Conservation (phyloP, 2,113 vertebrate genomes). For the Myiagra hebetior region DNA sequence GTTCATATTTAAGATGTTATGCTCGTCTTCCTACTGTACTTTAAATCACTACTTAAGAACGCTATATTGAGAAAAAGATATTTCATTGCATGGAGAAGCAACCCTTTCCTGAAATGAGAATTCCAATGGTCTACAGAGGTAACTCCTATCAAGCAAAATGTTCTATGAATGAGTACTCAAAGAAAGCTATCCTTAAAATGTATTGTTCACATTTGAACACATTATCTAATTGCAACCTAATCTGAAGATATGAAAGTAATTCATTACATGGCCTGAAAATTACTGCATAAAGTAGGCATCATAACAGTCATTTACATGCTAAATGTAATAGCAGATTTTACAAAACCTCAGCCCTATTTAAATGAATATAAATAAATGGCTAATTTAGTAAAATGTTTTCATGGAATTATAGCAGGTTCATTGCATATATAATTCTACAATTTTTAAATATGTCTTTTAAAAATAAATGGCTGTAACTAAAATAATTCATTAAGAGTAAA, state of each 20-base stretch:
- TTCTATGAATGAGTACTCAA: background rate
- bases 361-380: slow-evolving; percentile 25
- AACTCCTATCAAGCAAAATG: background rate
- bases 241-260: slow-evolving; percentile 22
- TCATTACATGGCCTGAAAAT: slow-evolving; percentile 8
- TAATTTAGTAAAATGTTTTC: slow-evolving; percentile 3
- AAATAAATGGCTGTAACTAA: background rate
- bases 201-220: background rate
- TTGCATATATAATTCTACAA: background rate
- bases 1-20: background rate
- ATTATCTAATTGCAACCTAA: slow-evolving; percentile 12
- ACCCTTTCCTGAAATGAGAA: background rate
- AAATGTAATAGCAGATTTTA: background rate
- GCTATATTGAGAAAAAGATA: background rate
- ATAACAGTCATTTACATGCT: background rate
- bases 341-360: background rate
- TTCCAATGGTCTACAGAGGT: background rate
- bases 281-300: background rate
- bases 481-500: background rate
- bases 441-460: background rate
- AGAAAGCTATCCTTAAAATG: background rate
- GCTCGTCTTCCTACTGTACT: background rate
- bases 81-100: background rate
- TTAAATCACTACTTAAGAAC: background rate
- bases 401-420: background rate